Conservation (phyloP, 2,888 invertebrate species). For the Meliscaeva auricollis region DNA sequence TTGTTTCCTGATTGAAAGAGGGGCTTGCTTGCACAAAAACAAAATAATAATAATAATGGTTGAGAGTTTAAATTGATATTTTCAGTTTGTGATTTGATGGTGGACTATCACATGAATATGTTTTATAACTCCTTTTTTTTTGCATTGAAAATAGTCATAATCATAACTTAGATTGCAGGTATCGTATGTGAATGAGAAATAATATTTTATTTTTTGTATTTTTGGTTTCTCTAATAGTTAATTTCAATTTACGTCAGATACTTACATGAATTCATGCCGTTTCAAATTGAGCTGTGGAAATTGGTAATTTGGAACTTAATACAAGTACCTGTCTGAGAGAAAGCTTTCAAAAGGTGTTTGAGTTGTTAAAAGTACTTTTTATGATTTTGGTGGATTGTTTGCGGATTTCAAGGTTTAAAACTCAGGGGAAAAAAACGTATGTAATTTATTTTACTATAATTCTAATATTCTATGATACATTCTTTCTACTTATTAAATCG, state of each 20-base stretch:
- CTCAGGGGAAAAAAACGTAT: too few relatives aligned
- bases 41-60: background rate
- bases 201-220: too few relatives aligned
- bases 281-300: background rate
- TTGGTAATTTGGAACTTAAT: slow-evolving; percentile 1
- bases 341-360: background rate
- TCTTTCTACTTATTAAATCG: too few relatives aligned
- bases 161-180: background rate
- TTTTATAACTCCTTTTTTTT: background rate
- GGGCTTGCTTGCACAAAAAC: background rate
- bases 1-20: slow-evolving; percentile 36
- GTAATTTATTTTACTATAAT: too few relatives aligned
- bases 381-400: too few relatives aligned
- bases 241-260: background rate
- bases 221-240: background rate
- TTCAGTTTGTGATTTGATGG: background rate
- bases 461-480: too few relatives aligned
- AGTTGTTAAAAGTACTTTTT: too few relatives aligned
- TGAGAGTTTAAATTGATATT: background rate
- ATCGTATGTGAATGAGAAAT: slow-evolving; percentile 1
- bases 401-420: too few relatives aligned
- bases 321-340: background rate
- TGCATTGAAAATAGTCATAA: too few relatives aligned
- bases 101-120: slow-evolving; percentile 18
- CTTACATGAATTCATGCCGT: background rate